Percentiles rank a stretch among this genome's conserved stretches.
phyloP scores from a whole-genome alignment of 2,888 invertebrate species.

The Harpagoxenus sublaevis region DNA sequence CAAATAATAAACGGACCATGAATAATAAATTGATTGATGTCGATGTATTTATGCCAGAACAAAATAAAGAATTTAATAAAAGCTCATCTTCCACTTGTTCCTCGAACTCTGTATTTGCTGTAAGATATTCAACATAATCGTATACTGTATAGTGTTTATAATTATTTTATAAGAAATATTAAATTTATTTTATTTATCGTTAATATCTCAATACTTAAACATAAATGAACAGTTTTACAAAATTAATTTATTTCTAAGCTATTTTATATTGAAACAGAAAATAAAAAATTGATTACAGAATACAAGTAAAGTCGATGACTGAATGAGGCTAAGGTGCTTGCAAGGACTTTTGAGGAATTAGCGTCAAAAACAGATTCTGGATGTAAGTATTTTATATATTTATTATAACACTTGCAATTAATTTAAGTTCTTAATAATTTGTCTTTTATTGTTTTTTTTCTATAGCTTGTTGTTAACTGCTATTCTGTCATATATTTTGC shows the following conservation, averaged over 20 bases:
- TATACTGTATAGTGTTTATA: not conserved
- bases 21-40: conserved; percentile 77
- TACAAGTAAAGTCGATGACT: conserved; percentile 63
- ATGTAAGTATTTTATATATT: conserved; percentile 73
- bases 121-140: conserved; percentile 68
- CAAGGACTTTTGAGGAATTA: conserved; percentile 80
- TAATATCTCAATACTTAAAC: not conserved
- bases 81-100: conserved; percentile 70
- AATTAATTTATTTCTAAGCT: conserved; percentile 8
- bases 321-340: conserved; percentile 79
- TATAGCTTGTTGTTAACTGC: too few species aligned
- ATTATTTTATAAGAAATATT: not conserved
- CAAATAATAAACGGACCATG: conserved; percentile 12
- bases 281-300: conserved; percentile 66
- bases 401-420: not conserved
- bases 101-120: conserved; percentile 79
- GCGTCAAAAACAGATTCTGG: conserved; percentile 72
- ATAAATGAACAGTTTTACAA: not conserved
- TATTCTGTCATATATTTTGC: too few species aligned
- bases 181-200: not conserved
- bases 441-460: not conserved
- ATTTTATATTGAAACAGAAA: conserved; percentile 3
- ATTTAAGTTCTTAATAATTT: not conserved
- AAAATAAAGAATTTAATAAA: conserved; percentile 41
- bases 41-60: conserved; percentile 72